These are phyloP conservation scores for Oscheius onirici DNA, from an alignment of 2,888 invertebrate genomes.

Conservation along the genomic window DNA sequence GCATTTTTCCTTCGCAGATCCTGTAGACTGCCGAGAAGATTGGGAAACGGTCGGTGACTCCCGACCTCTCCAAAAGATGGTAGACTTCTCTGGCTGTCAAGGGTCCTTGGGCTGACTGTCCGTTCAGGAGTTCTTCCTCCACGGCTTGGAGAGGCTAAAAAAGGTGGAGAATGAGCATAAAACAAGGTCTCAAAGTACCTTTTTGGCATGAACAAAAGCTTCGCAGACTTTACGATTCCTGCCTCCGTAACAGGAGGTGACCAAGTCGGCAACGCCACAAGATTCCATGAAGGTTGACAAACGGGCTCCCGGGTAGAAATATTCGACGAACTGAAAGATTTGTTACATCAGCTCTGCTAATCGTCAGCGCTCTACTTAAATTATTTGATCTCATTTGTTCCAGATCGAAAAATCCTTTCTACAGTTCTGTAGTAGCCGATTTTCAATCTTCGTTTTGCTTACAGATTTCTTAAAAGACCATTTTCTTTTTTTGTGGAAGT, in stretches of 20 bases:
- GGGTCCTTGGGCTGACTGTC: constrained; percentile 97
- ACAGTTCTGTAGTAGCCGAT: too few species aligned
- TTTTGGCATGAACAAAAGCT: constrained; percentile 90
- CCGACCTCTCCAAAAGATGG: constrained; percentile 35
- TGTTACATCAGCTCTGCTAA: too few species aligned
- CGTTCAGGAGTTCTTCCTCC: constrained; percentile 94
- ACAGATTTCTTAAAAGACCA: too few species aligned
- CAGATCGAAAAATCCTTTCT: too few species aligned
- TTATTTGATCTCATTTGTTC: too few species aligned
- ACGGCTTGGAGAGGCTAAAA: constrained; percentile 82
- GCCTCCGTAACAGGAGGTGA: constrained; percentile 98
- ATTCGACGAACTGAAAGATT: constrained; percentile 87
- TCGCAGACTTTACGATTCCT: constrained; percentile 93
- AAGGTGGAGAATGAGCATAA: constrained; percentile 19
- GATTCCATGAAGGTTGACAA: constrained; percentile 95
- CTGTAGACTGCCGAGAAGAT: constrained; percentile 93
- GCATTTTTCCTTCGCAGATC: constrained; percentile 82
- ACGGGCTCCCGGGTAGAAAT: constrained; percentile 88
- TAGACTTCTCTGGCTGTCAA: constrained; percentile 82
- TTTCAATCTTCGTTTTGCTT: too few species aligned
- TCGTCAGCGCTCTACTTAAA: too few species aligned
- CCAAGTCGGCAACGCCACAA: constrained; percentile 96
- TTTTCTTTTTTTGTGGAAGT: too few species aligned
- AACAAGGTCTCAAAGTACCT: constrained; percentile 75
- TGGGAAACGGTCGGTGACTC: constrained; percentile 80